A percentile compares a stretch with the other conserved stretches of the same genome.
Conservation (phyloP, 1,140 invertebrate species). For the Caerostris extrusa region DNA sequence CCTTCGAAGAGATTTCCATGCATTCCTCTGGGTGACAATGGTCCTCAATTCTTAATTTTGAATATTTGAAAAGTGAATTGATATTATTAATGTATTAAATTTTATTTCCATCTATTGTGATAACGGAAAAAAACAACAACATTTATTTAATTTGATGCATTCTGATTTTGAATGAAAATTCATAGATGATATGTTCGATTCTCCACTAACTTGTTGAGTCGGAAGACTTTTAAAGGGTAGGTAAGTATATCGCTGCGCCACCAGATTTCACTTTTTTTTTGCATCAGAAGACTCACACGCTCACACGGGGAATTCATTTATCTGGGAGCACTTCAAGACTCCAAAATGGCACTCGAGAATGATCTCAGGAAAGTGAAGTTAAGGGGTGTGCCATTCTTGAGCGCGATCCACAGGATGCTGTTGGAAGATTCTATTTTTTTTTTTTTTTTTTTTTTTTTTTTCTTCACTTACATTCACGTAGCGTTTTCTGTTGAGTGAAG, state of each 20-base stretch:
- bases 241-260: not conserved
- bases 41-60: no score
- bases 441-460: not conserved
- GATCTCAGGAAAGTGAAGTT: constrained; percentile 28
- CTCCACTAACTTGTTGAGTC: no score
- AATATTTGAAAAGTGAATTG: not conserved
- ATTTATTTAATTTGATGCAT: no score
- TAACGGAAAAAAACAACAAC: no score
- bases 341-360: constrained; percentile 56
- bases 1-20: no score
- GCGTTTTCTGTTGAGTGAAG: constrained; percentile 44
- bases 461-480: constrained; percentile 10
- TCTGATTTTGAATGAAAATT: no score
- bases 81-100: no score
- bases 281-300: not conserved
- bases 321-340: constrained; percentile 50
- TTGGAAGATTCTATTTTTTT: not conserved
- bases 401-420: constrained; percentile 23
- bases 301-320: constrained; percentile 1
- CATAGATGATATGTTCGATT: no score
- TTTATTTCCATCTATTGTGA: no score
- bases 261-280: constrained; percentile 28
- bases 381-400: constrained; percentile 47
- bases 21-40: no score
- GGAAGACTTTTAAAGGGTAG: not conserved